Base-by-base conservation (phyloP, 1,140 invertebrate species). In the Polyergus mexicanus region DNA sequence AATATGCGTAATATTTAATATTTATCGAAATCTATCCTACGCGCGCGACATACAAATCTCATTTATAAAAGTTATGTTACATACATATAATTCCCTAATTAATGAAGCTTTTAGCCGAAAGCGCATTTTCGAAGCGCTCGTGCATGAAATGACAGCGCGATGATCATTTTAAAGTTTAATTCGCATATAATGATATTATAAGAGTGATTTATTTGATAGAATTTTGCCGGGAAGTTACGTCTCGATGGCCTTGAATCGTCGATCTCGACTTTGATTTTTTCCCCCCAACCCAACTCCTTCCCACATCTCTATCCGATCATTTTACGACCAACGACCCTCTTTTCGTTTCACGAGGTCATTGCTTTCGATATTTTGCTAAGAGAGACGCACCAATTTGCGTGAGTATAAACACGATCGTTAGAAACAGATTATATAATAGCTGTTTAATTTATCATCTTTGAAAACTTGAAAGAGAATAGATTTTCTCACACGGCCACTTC, bases 131-230 rank as follows among this genome's bases (percentile, higher is more conserved):
- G 19, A n/a, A 32, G 35, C 51, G 41, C 11, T 60, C 78, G n/a
- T 72, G 11, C 10, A 60, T 72, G 10, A 81, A 71, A 81, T 25
- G 10, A 81, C 51, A 81, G 65, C 47, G 13, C 4, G 19, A 72
- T 69, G 66, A 22, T 25, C n/a, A 13, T 83, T 22, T 60, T 62
- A 60, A 72, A 74, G 68, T 74, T 83, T 83, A 74, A 83, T 28
- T 74, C 54, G 54, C 78, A 13, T 74, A 4, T 83, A 83, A 83
- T 28, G 68, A 72, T 69, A 74, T 74, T 60, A 83, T 28, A 22
- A 38, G 35, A 38, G 47, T 56, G 41, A 83, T 62, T 83, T 74
- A 74, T 72, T 19, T 13, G 13, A 62, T 11, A 54, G 25, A 72
- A 83, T 28, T 83, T 60, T 25, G 25, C 8, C 13, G 38, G 38